These are phyloP conservation scores for Eupithecia pulchellata DNA, from an alignment of 2,888 invertebrate species.

Conservation along the genomic window DNA sequence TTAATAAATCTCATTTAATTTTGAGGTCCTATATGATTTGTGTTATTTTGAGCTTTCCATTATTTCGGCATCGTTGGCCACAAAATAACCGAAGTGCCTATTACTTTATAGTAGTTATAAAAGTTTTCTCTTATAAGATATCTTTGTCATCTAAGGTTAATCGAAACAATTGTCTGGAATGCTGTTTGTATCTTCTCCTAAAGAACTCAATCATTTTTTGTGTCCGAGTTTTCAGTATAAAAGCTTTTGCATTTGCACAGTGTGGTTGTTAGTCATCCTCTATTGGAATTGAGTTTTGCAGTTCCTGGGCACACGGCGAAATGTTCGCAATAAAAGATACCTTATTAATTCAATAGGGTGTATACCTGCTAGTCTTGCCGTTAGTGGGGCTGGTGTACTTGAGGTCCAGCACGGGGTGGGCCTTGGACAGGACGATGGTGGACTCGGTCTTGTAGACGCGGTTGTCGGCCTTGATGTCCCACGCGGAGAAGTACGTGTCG, in stretches of 20 bases:
- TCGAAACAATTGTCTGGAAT: neutral
- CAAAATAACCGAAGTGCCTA: too few species aligned
- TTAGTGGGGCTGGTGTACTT: slow-evolving; percentile 82
- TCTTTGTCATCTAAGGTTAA: too few species aligned
- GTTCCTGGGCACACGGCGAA: neutral
- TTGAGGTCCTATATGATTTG: too few species aligned
- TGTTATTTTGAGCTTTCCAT: too few species aligned
- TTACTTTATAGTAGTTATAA: neutral
- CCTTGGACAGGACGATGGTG: slow-evolving; percentile 81
- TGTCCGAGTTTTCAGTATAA: neutral
- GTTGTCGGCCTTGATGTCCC: slow-evolving; percentile 83
- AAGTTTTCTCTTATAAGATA: too few species aligned
- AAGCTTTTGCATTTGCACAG: neutral
- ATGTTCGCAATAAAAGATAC: neutral
- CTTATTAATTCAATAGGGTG: neutral
- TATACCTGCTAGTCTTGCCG: slow-evolving; percentile 69
- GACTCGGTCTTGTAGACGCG: slow-evolving; percentile 85
- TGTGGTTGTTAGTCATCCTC: neutral
- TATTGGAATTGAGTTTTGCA: neutral
- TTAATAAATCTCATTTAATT: neutral
- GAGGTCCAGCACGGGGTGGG: slow-evolving; percentile 84
- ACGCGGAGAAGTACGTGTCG: slow-evolving; percentile 66
- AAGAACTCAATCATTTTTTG: neutral
- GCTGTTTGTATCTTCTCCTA: neutral
- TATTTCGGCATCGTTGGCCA: too few species aligned